phyloP scores from a whole-genome alignment of 2,888 invertebrate species.

The Rhopalosiphum nymphaeae region DNA sequence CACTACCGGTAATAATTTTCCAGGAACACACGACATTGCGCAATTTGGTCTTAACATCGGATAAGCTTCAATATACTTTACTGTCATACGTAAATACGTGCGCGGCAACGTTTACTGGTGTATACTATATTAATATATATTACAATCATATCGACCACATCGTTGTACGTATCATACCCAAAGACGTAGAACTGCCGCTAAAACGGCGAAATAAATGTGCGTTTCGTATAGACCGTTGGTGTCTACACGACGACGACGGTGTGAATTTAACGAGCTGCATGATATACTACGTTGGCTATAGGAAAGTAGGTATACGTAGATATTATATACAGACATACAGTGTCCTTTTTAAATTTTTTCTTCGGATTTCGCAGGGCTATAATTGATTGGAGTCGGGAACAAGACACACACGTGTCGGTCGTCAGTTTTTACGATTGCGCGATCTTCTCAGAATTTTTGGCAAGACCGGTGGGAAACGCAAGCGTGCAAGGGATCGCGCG shows the following conservation, averaged over 20 bases:
- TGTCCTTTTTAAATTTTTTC: constrained; percentile 1
- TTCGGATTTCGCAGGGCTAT: constrained; percentile 1
- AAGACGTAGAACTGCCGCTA: not conserved
- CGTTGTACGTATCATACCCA: not conserved
- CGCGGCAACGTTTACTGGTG: not conserved
- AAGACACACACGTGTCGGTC: constrained; percentile 52
- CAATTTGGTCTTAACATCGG: not conserved
- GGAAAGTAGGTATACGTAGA: not conserved
- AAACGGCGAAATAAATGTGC: not conserved
- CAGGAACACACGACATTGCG: not conserved
- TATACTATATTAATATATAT: too few relatives aligned
- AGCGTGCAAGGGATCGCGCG: not conserved
- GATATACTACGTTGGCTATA: not conserved
- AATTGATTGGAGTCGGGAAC: constrained; percentile 17
- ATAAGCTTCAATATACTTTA: not conserved
- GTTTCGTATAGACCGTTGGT: not conserved
- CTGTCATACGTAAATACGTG: not conserved
- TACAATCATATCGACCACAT: not conserved
- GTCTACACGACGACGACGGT: not conserved
- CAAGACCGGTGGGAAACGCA: constrained; percentile 39
- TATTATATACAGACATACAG: not conserved
- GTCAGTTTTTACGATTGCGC: constrained; percentile 50
- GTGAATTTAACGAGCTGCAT: not conserved
- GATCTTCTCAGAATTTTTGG: constrained; percentile 53
- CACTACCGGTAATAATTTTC: not conserved